A percentile compares a stretch with the other conserved stretches of the same genome.
These are phyloP conservation scores for Hirudinaria manillensis DNA, from an alignment of 2,888 invertebrate genomes.

Conservation along the genomic window DNA sequence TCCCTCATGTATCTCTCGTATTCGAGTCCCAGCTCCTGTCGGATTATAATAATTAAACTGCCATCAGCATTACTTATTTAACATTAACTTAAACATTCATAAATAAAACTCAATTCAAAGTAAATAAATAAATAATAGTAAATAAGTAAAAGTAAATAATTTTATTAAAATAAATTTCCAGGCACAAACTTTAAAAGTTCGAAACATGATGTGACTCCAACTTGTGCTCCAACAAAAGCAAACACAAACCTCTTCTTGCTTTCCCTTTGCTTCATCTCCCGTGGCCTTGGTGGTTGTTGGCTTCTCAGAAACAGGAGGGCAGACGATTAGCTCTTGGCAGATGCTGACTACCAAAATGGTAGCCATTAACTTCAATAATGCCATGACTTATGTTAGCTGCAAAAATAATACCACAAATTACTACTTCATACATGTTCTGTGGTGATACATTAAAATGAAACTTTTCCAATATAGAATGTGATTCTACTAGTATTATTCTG, in stretches of 20 bases:
- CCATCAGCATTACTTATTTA: no score
- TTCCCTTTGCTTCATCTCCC: neutral
- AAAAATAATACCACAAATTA: no score
- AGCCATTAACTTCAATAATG: no score
- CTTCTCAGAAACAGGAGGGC: conserved; percentile 30
- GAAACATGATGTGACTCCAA: no score
- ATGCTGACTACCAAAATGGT: no score
- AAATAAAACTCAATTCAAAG: neutral
- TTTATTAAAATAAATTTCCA: neutral
- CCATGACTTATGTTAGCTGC: no score
- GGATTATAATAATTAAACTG: neutral
- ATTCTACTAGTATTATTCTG: no score
- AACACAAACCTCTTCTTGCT: no score
- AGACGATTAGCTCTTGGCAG: neutral
- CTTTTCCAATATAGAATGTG: no score
- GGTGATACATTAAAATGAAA: no score
- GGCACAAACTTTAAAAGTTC: neutral
- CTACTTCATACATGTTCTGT: no score
- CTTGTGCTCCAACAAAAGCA: no score
- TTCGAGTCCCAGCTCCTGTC: conserved; percentile 43
- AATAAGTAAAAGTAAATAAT: neutral
- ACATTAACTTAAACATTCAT: neutral
- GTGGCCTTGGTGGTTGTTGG: neutral
- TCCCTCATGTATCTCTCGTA: conserved; percentile 84
- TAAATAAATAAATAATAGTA: conserved; percentile 12